phyloP scores from a whole-genome alignment of 35 echinoderm and acorn worm species.

The Chiridota heheva region DNA sequence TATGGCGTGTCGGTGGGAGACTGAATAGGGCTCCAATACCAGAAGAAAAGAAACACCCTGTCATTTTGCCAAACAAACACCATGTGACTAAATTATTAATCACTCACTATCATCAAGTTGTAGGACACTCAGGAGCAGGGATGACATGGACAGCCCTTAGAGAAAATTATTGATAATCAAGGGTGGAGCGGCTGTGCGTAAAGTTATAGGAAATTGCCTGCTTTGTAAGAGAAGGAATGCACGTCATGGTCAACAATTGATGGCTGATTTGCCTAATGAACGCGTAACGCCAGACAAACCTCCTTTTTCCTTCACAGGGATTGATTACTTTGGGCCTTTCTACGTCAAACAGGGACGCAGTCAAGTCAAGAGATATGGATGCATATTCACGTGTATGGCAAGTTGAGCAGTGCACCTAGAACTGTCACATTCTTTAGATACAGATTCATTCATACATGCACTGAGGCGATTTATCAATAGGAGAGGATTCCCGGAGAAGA shows the following conservation, averaged over 20 bases:
- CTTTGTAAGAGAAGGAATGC: not conserved
- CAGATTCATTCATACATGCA: slow-evolving; percentile 1
- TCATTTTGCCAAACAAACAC: slow-evolving; percentile 52
- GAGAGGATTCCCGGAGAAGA: not conserved
- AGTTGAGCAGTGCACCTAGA: not conserved
- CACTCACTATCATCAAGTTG: slow-evolving; percentile 15
- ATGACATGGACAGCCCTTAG: not conserved
- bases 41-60: not conserved
- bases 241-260: not conserved
- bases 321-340: slow-evolving; percentile 27
- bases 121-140: slow-evolving; percentile 14
- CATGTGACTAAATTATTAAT: slow-evolving; percentile 38
- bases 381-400: slow-evolving; percentile 10
- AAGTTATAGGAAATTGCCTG: not conserved
- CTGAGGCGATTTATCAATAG: not conserved
- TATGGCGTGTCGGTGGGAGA: slow-evolving; percentile 31
- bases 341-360: not conserved
- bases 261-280: not conserved
- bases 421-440: not conserved
- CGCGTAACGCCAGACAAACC: slow-evolving; percentile 11
- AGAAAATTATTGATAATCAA: not conserved
- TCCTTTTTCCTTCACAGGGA: not conserved
- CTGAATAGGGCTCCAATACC: slow-evolving; percentile 10
- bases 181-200: not conserved
- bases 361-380: slow-evolving; percentile 10